A percentile compares a stretch with the other conserved stretches of the same genome.
phyloP scores from a whole-genome alignment of 2,888 invertebrate genomes.

The Nymphalis c-album region DNA sequence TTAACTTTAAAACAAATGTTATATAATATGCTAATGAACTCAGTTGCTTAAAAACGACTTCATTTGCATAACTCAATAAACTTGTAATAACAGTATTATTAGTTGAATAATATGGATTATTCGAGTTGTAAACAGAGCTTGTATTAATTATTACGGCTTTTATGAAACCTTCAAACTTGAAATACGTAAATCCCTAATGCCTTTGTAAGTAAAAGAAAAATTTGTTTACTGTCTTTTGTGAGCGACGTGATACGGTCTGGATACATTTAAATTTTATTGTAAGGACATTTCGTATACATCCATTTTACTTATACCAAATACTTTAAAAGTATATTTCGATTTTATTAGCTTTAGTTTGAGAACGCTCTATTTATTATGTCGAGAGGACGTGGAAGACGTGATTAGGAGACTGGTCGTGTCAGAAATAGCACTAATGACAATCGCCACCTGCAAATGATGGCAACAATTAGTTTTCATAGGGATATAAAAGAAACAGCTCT shows the following conservation, averaged over 20 bases:
- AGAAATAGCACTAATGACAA: conserved; percentile 61
- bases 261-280: conserved; percentile 26
- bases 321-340: conserved; percentile 18
- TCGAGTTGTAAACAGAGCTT: neutral
- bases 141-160: conserved; percentile 51
- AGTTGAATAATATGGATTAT: neutral
- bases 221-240: conserved; percentile 48
- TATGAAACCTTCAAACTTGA: conserved; percentile 14
- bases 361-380: no score
- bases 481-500: conserved; percentile 31
- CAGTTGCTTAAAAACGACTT: no score
- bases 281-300: conserved; percentile 17
- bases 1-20: no score
- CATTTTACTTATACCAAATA: conserved; percentile 19
- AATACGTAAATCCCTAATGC: conserved; percentile 51
- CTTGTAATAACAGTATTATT: no score
- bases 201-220: conserved; percentile 54
- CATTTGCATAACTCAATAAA: no score
- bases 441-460: conserved; percentile 66
- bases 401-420: conserved; percentile 5
- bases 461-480: conserved; percentile 43
- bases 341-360: conserved; percentile 2
- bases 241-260: conserved; percentile 30
- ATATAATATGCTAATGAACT: no score
- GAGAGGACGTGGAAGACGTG: neutral